Percentiles rank a stretch among this genome's conserved stretches.
phyloP scores from a whole-genome alignment of 1,140 invertebrate genomes.

The Agrypnia vestita region DNA sequence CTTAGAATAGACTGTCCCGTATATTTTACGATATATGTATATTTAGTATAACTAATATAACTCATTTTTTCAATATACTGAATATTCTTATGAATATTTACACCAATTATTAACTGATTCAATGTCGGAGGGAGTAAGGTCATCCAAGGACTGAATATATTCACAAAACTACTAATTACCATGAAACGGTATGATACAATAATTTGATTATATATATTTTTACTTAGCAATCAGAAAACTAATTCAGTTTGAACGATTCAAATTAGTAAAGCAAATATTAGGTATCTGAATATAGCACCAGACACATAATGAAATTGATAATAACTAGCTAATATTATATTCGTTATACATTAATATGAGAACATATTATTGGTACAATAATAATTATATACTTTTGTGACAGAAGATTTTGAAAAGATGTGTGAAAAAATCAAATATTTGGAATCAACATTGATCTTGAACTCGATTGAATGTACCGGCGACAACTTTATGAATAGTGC shows the following conservation, averaged over 20 bases:
- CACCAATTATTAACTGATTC: neutral
- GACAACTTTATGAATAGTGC: constrained; percentile 3
- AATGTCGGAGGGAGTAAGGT: neutral
- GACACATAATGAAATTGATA: constrained; percentile 57
- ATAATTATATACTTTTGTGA: constrained; percentile 49
- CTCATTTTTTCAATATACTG: constrained; percentile 57
- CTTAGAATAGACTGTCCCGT: too few species aligned
- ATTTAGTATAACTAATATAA: constrained; percentile 56
- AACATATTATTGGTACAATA: constrained; percentile 53
- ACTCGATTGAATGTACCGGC: neutral
- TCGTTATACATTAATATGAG: constrained; percentile 51
- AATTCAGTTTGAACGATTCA: too few species aligned
- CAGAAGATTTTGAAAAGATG: constrained; percentile 15
- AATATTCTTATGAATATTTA: constrained; percentile 31
- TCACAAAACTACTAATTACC: too few species aligned
- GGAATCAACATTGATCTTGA: neutral
- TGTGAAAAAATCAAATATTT: neutral
- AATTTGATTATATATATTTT: too few species aligned
- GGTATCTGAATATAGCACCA: constrained; percentile 49
- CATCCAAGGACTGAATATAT: neutral
- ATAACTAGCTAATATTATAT: constrained; percentile 50
- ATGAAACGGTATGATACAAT: too few species aligned
- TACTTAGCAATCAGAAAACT: too few species aligned
- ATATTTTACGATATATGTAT: constrained; percentile 50
- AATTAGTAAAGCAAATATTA: constrained; percentile 48